A percentile compares a stretch with the other conserved stretches of the same genome.
These are phyloP conservation scores for Poicephalus gulielmi DNA, from an alignment of 2,113 vertebrate genomes.

Conservation along the genomic window DNA sequence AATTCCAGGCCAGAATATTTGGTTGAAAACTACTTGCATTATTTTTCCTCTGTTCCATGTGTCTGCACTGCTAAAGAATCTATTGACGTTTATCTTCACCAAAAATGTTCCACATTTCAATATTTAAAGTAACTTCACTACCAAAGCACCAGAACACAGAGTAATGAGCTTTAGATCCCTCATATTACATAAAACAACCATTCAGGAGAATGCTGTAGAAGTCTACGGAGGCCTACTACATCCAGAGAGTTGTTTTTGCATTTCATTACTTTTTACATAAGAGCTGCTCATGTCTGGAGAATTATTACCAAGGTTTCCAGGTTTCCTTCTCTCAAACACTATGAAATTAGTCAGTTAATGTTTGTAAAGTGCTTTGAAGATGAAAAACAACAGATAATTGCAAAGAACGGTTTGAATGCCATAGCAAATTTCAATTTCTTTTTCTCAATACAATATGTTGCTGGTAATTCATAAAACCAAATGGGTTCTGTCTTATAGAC, in stretches of 20 bases:
- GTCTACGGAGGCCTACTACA: not conserved
- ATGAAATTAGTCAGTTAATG: not conserved
- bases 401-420: not conserved
- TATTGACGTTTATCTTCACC: not conserved
- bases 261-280: conserved; percentile 56
- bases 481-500: conserved; percentile 28
- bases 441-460: not conserved
- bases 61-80: not conserved
- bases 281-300: conserved; percentile 41
- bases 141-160: not conserved
- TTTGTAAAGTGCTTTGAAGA: conserved; percentile 43
- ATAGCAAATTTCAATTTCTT: conserved; percentile 8
- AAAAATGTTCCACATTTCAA: not conserved
- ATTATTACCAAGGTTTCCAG: conserved; percentile 37
- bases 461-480: conserved; percentile 31
- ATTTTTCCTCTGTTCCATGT: not conserved
- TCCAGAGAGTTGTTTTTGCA: conserved; percentile 29
- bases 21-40: not conserved
- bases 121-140: conserved; percentile 9
- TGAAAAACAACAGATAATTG: conserved; percentile 33
- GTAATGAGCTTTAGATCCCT: not conserved
- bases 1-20: not conserved
- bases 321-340: conserved; percentile 7
- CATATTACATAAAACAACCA: conserved; percentile 30
- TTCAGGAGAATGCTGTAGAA: not conserved